A percentile compares a stretch with the other conserved stretches of the same genome.
These are phyloP conservation scores for Leptocoma aspasia DNA, from an alignment of 2,113 vertebrate species.

Conservation along the genomic window DNA sequence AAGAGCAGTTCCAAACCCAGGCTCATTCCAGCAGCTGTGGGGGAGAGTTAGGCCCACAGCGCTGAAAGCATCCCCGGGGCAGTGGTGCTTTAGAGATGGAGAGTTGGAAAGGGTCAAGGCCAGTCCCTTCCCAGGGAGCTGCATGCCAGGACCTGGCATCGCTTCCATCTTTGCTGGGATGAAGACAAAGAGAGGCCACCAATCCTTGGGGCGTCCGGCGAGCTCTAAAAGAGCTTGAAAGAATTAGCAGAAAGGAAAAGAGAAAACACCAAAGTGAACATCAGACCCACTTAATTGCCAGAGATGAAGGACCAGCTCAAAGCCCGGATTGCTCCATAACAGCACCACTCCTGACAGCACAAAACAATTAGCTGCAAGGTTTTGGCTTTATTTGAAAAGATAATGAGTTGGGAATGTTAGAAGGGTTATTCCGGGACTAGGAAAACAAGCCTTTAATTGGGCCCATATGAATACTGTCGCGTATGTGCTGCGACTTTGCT, in stretches of 20 bases:
- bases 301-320: slow-evolving; percentile 45
- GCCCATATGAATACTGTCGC: slow-evolving; percentile 62
- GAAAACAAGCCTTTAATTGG: slow-evolving; percentile 61
- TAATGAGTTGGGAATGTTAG: slow-evolving; percentile 62
- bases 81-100: not conserved
- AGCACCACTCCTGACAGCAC: not conserved
- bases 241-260: not conserved
- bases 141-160: rapidly evolving
- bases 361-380: slow-evolving; percentile 56
- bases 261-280: slow-evolving; percentile 55
- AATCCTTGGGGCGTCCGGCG: not conserved
- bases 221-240: slow-evolving; percentile 17
- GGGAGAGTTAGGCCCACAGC: not conserved
- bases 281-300: slow-evolving; percentile 38
- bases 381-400: slow-evolving; percentile 58
- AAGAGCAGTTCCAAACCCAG: not conserved
- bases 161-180: not conserved
- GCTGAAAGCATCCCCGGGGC: not conserved
- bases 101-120: not conserved
- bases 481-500: slow-evolving; percentile 1
- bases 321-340: slow-evolving; percentile 24
- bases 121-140: not conserved
- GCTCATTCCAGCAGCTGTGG: not conserved
- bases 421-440: slow-evolving; percentile 57
- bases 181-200: slow-evolving; percentile 6